Evolutionary conservation across 2,797 vertebrate species (phyloP).

Genomic region (Mus caroli): DNA sequence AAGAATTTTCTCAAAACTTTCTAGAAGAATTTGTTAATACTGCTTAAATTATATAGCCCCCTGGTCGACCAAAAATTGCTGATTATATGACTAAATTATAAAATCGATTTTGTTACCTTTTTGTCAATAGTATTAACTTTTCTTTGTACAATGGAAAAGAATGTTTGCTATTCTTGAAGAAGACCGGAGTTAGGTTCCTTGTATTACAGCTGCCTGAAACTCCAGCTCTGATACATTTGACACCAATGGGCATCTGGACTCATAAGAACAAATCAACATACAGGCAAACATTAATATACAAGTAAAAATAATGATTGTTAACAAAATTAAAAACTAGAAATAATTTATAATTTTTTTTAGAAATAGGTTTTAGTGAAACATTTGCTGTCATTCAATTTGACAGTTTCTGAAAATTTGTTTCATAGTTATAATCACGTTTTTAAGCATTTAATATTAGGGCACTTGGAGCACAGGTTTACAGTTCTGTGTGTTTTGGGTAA

Average conservation of each 20-base stretch:
- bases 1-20: background rate
- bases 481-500: background rate
- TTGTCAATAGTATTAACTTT: conserved; percentile 45
- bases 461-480: background rate
- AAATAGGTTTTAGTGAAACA: conserved; percentile 41
- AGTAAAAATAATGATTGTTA: background rate
- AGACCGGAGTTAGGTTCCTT: background rate
- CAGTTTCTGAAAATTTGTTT: conserved; percentile 28
- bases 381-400: background rate
- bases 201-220: background rate
- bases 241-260: background rate
- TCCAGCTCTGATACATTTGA: background rate
- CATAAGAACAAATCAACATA: background rate
- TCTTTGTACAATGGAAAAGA: conserved; percentile 30
- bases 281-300: background rate
- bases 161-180: background rate
- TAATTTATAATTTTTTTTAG: background rate
- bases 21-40: conserved; percentile 19
- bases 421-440: background rate
- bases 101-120: background rate
- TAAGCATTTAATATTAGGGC: background rate
- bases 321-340: background rate
- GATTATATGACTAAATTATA: conserved; percentile 22
- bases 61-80: conserved; percentile 3
- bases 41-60: conserved; percentile 4